Conservation (phyloP, 2,113 vertebrate genomes). For the Siniperca chuatsi region DNA sequence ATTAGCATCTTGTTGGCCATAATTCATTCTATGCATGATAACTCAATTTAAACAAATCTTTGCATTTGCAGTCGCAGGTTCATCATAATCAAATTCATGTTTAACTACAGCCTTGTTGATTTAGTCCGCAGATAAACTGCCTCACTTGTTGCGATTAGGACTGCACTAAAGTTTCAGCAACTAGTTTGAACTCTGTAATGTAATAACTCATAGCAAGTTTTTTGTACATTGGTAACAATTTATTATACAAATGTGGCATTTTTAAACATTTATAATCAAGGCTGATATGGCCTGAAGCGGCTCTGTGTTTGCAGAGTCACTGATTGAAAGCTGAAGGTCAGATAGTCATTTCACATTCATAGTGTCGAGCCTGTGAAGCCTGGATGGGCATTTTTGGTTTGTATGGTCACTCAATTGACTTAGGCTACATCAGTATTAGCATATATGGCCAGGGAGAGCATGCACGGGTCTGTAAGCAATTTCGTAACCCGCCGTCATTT, state of each 20-base stretch:
- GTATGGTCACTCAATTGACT: not conserved
- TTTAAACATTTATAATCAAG: not conserved
- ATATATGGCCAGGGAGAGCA: not conserved
- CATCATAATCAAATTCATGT: slow-evolving; percentile 17
- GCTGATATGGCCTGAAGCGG: not conserved
- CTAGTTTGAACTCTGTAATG: not conserved
- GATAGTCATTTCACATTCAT: not conserved
- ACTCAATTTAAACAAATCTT: slow-evolving; percentile 47
- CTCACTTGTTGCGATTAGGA: slow-evolving; percentile 61
- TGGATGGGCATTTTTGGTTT: slow-evolving; percentile 2
- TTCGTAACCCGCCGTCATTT: slow-evolving; percentile 74
- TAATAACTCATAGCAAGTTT: not conserved
- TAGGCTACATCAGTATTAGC: not conserved
- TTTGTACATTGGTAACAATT: not conserved
- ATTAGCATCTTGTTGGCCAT: slow-evolving; percentile 50
- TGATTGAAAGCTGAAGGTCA: not conserved
- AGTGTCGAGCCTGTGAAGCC: not conserved
- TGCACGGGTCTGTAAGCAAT: slow-evolving; percentile 36
- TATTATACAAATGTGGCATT: not conserved
- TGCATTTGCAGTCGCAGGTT: slow-evolving; percentile 22
- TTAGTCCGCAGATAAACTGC: slow-evolving; percentile 3
- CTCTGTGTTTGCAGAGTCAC: slow-evolving; percentile 4
- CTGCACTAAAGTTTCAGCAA: slow-evolving; percentile 36
- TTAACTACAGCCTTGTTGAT: slow-evolving; percentile 29
- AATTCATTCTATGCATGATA: slow-evolving; percentile 45